Base-by-base conservation (phyloP, 2,888 invertebrate species). In the Drosophila lacicola region DNA sequence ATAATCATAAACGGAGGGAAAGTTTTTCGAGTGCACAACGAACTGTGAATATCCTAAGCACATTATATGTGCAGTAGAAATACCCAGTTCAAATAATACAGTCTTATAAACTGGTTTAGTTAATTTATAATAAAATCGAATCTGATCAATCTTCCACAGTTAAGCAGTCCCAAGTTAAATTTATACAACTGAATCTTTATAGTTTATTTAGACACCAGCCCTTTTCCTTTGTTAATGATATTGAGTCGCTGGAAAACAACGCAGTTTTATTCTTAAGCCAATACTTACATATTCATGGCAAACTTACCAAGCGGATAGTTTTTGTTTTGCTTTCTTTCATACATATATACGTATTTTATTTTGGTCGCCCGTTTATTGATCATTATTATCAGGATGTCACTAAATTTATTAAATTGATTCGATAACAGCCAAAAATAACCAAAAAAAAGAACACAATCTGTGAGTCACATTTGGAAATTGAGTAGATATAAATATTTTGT, bases 21-120 rank as follows among this genome's bases (percentile, higher is more conserved):
- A 73, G 69, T 69, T 63, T 14, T 13, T 39, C 4, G 1, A 34
- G 9, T 19, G n/a, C 25, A 42, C 45, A 39, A 44, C 56, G 42
- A 71, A 66, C n/a, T 61, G 36, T 58, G 37, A 60, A 66, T 71
- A 60, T 56, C 47, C 73, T 73, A 42, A 57, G 17, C 17, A 6
- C 36, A 39, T 45, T 25, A 39, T 36, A 14, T 8, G 2, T 29
- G 11, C 1, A 33, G 10, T 33, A 11, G 17, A 33, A 14, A 33
- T 57, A 14, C 8, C 21, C 10, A 34, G 10, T 4, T 21, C 4
- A 21, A 21, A 4, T 21, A 21, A 21, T 21, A 25, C 25, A 29
- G 8, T 29, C 29, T 8, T 8, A 29, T 8, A 29, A 29, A 29
- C 29, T 29, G 8, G 17, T 17, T 17, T 17, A 17, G 2, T 17